Conservation (phyloP, 2,888 invertebrate genomes). For the Polydrusus cervinus region DNA sequence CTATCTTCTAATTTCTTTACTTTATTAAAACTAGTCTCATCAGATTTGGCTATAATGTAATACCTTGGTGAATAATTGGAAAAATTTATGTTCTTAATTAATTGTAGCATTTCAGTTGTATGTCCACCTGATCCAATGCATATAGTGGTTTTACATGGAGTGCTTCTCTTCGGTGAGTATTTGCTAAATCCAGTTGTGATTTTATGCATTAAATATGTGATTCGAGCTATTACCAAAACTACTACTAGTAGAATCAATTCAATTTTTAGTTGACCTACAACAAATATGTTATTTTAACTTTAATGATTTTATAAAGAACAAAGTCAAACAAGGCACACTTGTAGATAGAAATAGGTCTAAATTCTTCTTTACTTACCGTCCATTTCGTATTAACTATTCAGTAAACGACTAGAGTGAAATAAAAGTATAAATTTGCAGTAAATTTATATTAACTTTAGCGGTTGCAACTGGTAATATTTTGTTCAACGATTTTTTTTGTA, state of each 20-base stretch:
- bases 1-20: slow-evolving; percentile 74
- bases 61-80: slow-evolving; percentile 80
- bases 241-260: slow-evolving; percentile 62
- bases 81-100: slow-evolving; percentile 78
- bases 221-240: slow-evolving; percentile 63
- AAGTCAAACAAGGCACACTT: too few relatives aligned
- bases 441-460: too few relatives aligned
- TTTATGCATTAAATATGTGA: slow-evolving; percentile 68
- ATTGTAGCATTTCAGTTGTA: slow-evolving; percentile 92
- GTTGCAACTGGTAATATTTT: too few relatives aligned
- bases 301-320: too few relatives aligned
- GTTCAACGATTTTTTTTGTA: too few relatives aligned
- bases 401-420: not conserved
- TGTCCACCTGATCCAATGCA: slow-evolving; percentile 92
- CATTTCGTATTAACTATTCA: not conserved
- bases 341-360: too few relatives aligned
- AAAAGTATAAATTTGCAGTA: too few relatives aligned
- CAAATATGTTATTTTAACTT: slow-evolving; percentile 44
- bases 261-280: slow-evolving; percentile 58
- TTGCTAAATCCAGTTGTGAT: slow-evolving; percentile 67
- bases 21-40: slow-evolving; percentile 83
- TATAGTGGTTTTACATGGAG: slow-evolving; percentile 73
- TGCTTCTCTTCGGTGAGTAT: slow-evolving; percentile 58
- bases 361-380: slow-evolving; percentile 1
- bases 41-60: slow-evolving; percentile 78